Conservation (phyloP, 2,113 vertebrate genomes). For the Chelonoidis abingdonii region DNA sequence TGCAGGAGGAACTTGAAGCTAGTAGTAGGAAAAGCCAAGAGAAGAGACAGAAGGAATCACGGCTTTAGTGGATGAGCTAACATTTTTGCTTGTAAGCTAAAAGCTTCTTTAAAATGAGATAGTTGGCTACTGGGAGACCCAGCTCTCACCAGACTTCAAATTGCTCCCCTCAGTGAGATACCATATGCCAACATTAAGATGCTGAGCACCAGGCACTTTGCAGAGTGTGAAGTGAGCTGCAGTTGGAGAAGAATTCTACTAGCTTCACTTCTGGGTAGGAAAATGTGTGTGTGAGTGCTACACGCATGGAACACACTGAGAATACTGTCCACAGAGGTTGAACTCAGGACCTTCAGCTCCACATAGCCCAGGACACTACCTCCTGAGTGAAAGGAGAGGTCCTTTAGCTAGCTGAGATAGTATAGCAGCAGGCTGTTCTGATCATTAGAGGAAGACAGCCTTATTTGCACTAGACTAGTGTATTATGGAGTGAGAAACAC, state of each 20-base stretch:
- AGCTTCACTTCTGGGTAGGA: neutral
- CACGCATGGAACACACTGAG: neutral
- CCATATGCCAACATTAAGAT: neutral
- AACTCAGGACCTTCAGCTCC: neutral
- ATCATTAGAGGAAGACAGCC: neutral
- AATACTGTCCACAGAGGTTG: neutral
- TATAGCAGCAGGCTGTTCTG: neutral
- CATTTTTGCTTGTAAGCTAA: neutral
- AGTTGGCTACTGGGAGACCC: neutral
- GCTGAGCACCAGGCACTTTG: neutral
- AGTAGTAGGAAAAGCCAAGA: neutral
- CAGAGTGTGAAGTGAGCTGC: neutral
- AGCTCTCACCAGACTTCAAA: neutral
- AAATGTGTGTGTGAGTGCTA: neutral
- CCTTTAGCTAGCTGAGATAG: neutral
- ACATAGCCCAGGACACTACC: neutral
- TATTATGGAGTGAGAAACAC: neutral
- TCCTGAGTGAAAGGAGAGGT: neutral
- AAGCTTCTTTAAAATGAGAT: neutral
- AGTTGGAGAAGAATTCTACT: neutral
- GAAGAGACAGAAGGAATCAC: neutral
- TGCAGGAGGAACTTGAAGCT: constrained; percentile 21
- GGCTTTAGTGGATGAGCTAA: neutral
- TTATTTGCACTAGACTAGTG: neutral
- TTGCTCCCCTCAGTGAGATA: neutral